phyloP scores from a whole-genome alignment of 2,113 vertebrate species.

The Leptocoma aspasia region DNA sequence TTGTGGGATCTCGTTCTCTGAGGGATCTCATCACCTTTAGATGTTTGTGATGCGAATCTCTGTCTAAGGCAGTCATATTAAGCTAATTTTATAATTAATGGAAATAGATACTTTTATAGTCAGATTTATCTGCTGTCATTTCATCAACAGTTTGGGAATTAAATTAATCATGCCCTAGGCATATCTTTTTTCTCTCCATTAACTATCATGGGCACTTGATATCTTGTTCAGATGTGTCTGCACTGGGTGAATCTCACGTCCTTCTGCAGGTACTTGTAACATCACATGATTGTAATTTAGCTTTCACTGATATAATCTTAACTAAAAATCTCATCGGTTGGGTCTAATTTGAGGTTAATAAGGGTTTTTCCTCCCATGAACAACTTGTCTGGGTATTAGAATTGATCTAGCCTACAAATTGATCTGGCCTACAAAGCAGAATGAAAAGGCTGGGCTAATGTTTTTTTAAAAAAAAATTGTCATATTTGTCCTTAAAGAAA shows the following conservation, averaged over 20 bases:
- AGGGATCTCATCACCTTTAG: neutral
- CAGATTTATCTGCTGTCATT: neutral
- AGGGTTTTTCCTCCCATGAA: neutral
- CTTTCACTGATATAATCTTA: neutral
- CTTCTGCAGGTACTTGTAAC: neutral
- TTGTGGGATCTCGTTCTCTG: neutral
- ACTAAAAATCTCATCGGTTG: neutral
- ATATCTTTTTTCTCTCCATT: neutral
- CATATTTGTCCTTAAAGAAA: neutral
- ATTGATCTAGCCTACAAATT: neutral
- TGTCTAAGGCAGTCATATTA: neutral
- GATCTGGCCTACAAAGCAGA: neutral
- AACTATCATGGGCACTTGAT: neutral
- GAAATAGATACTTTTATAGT: neutral
- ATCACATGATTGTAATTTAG: neutral
- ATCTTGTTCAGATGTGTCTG: neutral
- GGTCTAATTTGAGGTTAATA: neutral
- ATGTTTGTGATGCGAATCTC: neutral
- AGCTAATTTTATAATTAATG: neutral
- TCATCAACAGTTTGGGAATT: neutral
- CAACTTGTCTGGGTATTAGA: neutral
- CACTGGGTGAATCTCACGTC: neutral
- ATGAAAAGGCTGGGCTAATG: neutral
- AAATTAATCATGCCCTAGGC: neutral
- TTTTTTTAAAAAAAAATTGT: neutral